Conservation (phyloP, 2,797 vertebrate species). For the Urosaurus nigricauda region DNA sequence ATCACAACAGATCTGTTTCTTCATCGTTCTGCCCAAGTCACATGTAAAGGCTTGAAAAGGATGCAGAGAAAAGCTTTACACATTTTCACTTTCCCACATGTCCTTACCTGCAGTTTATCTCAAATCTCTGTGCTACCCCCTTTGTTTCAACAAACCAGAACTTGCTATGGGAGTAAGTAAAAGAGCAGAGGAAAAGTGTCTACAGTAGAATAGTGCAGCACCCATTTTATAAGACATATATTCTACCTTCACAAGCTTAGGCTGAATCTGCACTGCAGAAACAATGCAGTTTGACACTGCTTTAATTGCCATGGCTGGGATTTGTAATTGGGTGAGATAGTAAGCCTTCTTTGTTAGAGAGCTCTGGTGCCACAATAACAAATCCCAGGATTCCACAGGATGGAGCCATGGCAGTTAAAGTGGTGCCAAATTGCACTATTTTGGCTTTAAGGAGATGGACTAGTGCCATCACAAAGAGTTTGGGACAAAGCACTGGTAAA, state of each 20-base stretch:
- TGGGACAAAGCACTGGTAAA: not conserved
- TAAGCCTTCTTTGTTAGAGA: too few relatives aligned
- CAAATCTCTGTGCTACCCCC: not conserved
- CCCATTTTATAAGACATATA: not conserved
- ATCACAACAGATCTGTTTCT: too few relatives aligned
- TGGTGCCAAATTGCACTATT: too few relatives aligned
- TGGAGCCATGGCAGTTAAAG: too few relatives aligned
- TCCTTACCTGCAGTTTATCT: not conserved
- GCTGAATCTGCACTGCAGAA: too few relatives aligned
- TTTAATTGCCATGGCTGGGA: too few relatives aligned
- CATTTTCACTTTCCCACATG: not conserved
- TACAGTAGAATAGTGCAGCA: not conserved
- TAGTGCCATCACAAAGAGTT: not conserved
- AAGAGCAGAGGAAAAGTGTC: not conserved
- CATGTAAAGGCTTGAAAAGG: not conserved
- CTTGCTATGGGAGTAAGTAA: not conserved
- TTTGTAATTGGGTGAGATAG: too few relatives aligned
- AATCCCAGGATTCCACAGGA: too few relatives aligned
- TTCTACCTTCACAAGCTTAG: not conserved
- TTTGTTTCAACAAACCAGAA: not conserved
- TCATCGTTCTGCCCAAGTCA: not conserved
- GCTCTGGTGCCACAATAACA: too few relatives aligned
- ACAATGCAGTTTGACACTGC: too few relatives aligned
- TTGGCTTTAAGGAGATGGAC: not conserved
- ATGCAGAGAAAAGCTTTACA: too few relatives aligned